phyloP scores from a whole-genome alignment of 2,888 invertebrate species.

The Brachyptera risi region DNA sequence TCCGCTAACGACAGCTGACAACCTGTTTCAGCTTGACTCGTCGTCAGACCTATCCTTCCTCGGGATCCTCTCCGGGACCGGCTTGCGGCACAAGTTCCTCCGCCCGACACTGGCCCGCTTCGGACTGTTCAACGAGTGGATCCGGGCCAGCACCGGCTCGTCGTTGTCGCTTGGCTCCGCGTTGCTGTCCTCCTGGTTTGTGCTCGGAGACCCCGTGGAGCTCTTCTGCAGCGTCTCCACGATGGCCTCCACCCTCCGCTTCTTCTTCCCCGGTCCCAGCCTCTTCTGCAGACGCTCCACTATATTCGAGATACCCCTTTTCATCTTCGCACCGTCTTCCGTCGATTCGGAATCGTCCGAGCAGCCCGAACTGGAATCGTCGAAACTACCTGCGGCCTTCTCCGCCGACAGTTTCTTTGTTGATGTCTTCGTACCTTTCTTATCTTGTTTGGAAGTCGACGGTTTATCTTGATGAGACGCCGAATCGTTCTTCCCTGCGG shows the following conservation, averaged over 20 bases:
- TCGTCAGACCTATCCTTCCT: not conserved
- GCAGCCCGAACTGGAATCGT: not conserved
- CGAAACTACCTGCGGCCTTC: not conserved
- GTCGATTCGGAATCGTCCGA: not conserved
- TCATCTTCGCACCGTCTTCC: not conserved
- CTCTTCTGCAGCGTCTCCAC: conserved; percentile 30
- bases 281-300: conserved; percentile 6
- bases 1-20: too few species aligned
- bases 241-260: conserved; percentile 28
- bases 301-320: not conserved
- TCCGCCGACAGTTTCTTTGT: not conserved
- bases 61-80: not conserved
- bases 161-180: conserved; percentile 12
- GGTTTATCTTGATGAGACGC: not conserved
- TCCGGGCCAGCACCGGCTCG: conserved; percentile 12
- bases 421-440: not conserved
- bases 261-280: conserved; percentile 24
- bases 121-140: not conserved
- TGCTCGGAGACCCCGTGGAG: conserved; percentile 10
- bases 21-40: not conserved
- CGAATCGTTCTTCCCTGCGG: not conserved
- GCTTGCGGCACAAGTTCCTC: not conserved
- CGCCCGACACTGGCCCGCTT: not conserved
- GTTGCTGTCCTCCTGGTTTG: not conserved
- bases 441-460: conserved; percentile 1